Evolutionary conservation across 2,797 vertebrate genomes (phyloP).

Genomic region (Falco cherrug): DNA sequence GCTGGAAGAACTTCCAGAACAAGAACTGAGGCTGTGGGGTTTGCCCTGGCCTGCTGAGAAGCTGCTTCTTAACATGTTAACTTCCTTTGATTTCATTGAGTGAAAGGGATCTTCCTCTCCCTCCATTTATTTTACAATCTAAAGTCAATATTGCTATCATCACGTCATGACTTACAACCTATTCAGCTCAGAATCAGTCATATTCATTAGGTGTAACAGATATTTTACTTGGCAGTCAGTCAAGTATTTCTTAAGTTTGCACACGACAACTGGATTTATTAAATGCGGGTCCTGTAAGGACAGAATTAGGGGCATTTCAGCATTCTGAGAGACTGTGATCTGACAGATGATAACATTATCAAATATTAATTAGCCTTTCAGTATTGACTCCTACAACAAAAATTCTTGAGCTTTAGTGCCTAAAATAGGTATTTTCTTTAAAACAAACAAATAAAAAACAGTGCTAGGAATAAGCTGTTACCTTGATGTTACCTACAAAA

Average conservation of each 20-base stretch:
- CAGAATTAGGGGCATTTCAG: background rate
- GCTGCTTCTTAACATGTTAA: background rate
- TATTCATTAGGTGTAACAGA: background rate
- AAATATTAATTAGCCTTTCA: background rate
- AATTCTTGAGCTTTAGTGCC: background rate
- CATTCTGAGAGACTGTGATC: background rate
- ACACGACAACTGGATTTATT: background rate
- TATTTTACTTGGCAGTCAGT: background rate
- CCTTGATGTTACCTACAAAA: conserved; percentile 99
- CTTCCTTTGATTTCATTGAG: background rate
- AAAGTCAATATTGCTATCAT: background rate
- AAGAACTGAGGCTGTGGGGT: background rate
- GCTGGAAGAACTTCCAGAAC: background rate
- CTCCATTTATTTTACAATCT: background rate
- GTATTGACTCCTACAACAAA: background rate
- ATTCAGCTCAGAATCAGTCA: background rate
- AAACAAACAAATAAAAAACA: background rate
- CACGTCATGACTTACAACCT: background rate
- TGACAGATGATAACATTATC: background rate
- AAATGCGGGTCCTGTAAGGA: background rate
- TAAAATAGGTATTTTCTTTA: background rate
- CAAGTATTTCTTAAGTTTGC: background rate
- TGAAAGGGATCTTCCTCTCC: rapidly evolving
- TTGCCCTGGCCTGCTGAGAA: background rate
- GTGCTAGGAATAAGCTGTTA: conserved; percentile 60